These are phyloP conservation scores for Musca vetustissima DNA, from an alignment of 1,140 invertebrate genomes.

Conservation along the genomic window DNA sequence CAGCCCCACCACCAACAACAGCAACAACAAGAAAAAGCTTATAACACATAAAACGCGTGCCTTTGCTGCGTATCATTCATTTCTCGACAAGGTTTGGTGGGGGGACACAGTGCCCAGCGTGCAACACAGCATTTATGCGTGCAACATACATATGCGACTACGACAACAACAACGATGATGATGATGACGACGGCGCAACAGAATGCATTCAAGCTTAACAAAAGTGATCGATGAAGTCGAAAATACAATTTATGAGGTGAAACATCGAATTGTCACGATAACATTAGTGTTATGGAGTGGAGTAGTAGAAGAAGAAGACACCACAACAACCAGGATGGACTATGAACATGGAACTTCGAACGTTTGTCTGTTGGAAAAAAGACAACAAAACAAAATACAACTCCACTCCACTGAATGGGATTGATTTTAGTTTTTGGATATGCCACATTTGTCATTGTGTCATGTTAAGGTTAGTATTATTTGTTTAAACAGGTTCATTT, in stretches of 20 bases:
- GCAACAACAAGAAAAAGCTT: too few species aligned
- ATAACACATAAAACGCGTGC: slow-evolving; percentile 2
- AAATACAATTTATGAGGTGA: slow-evolving; percentile 52
- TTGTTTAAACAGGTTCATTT: too few species aligned
- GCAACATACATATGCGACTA: neutral
- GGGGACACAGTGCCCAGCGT: neutral
- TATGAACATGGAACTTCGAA: too few species aligned
- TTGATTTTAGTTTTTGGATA: slow-evolving; percentile 26
- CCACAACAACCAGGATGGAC: too few species aligned
- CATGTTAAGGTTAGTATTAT: too few species aligned
- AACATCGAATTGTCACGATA: slow-evolving; percentile 52
- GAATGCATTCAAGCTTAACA: slow-evolving; percentile 28
- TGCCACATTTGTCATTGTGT: neutral
- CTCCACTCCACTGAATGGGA: slow-evolving; percentile 19
- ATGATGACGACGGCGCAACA: neutral
- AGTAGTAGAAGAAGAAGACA: too few species aligned
- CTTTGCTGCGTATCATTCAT: neutral
- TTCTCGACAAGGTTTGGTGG: too few species aligned
- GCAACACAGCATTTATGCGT: neutral
- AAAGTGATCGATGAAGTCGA: slow-evolving; percentile 54
- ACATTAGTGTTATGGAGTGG: slow-evolving; percentile 33
- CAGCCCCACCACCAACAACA: too few species aligned
- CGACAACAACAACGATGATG: too few species aligned
- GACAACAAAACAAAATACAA: too few species aligned
- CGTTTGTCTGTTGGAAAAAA: too few species aligned